phyloP scores from a whole-genome alignment of 2,888 invertebrate genomes.

The Sphaerophoria taeniata region DNA sequence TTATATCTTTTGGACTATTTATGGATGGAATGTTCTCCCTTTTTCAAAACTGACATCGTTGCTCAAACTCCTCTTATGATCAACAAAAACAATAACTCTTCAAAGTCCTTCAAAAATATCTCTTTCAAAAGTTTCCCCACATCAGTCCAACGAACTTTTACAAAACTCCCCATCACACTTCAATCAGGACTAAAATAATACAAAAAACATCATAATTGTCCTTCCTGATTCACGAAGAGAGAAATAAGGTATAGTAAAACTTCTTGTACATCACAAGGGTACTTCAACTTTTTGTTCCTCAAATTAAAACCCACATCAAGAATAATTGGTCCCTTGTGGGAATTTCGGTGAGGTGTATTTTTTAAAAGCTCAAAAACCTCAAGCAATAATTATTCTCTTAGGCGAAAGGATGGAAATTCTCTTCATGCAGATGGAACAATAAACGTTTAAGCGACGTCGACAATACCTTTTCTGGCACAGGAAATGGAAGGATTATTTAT shows the following conservation, averaged over 20 bases:
- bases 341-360: not conserved
- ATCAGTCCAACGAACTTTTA: conserved; percentile 22
- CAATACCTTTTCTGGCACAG: not conserved
- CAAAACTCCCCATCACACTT: not conserved
- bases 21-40: no score
- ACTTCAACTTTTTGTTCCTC: not conserved
- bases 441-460: not conserved
- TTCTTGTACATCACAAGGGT: conserved; percentile 13
- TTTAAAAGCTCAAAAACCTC: not conserved
- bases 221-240: conserved; percentile 5
- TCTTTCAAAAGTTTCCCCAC: not conserved
- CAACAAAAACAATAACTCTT: not conserved
- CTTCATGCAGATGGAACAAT: conserved; percentile 21
- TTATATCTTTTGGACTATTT: no score
- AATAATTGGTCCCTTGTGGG: not conserved
- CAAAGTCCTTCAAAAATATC: conserved; percentile 12
- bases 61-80: no score
- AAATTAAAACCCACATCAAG: conserved; percentile 18
- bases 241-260: not conserved
- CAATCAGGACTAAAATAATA: not conserved
- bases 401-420: conserved; percentile 9
- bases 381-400: conserved; percentile 24
- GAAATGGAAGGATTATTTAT: not conserved
- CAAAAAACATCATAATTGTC: conserved; percentile 31
- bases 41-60: no score